phyloP scores from a whole-genome alignment of 2,888 invertebrate species.

The Ectemnius lituratus region DNA sequence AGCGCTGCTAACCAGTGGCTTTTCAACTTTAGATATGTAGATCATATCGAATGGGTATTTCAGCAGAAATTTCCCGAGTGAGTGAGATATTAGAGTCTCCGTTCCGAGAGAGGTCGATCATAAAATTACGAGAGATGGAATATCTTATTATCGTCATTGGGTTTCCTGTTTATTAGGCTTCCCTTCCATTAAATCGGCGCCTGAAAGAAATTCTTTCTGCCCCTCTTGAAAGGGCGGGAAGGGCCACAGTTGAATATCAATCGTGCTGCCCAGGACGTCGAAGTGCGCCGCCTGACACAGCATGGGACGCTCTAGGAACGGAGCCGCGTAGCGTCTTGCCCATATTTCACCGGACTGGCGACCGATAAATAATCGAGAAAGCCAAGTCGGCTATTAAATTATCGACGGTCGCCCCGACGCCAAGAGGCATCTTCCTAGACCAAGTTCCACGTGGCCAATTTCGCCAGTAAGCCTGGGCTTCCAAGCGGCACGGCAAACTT shows the following conservation, averaged over 20 bases:
- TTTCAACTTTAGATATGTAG: no score
- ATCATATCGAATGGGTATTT: no score
- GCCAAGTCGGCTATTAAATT: slow-evolving; percentile 45
- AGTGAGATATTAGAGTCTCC: no score
- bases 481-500: slow-evolving; percentile 21
- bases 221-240: no score
- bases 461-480: slow-evolving; percentile 19
- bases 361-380: slow-evolving; percentile 44
- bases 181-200: slow-evolving; percentile 3
- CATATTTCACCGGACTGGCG: slow-evolving; percentile 28
- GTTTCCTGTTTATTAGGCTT: not conserved
- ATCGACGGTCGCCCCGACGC: slow-evolving; percentile 39
- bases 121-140: not conserved
- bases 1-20: no score
- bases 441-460: slow-evolving; percentile 20
- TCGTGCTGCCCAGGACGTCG: not conserved
- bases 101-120: no score
- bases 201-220: not conserved
- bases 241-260: no score
- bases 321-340: slow-evolving; percentile 12
- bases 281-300: not conserved
- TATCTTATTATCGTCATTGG: slow-evolving; percentile 7
- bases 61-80: no score
- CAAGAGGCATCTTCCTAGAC: slow-evolving; percentile 11
- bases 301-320: not conserved